These are phyloP conservation scores for Tenthredo amoena DNA, from an alignment of 2,888 invertebrate genomes.

Conservation along the genomic window DNA sequence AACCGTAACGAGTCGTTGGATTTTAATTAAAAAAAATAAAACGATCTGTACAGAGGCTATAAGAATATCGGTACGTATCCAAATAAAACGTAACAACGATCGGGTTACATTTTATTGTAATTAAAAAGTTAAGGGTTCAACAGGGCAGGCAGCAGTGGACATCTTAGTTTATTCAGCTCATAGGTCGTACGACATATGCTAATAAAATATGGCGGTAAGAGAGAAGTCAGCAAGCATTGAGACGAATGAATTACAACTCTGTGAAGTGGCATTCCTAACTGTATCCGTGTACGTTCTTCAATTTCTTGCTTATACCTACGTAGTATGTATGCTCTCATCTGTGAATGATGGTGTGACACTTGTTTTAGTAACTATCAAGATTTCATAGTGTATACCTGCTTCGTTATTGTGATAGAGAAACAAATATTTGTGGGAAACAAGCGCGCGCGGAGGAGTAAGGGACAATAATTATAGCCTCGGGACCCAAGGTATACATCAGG, in stretches of 20 bases:
- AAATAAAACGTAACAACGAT: not conserved
- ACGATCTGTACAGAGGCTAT: not conserved
- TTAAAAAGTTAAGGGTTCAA: not conserved
- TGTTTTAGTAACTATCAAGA: not conserved
- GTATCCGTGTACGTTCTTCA: conserved; percentile 64
- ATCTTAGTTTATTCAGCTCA: not conserved
- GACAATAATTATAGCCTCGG: not conserved
- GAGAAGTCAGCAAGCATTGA: not conserved
- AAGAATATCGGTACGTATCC: not conserved
- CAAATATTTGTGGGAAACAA: not conserved
- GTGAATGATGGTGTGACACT: not conserved
- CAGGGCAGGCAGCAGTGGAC: not conserved
- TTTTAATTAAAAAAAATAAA: not conserved
- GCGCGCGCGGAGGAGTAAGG: not conserved
- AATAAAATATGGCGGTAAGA: conserved; percentile 17
- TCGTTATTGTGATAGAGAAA: not conserved
- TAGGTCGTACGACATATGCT: conserved; percentile 1
- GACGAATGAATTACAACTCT: conserved; percentile 58
- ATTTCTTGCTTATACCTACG: conserved; percentile 43
- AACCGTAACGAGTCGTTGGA: not conserved
- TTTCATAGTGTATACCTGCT: not conserved
- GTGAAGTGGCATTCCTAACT: conserved; percentile 68
- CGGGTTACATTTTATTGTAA: not conserved
- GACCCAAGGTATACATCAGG: not conserved
- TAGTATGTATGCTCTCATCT: not conserved